Conservation (phyloP, 2,797 vertebrate species). For the Mastacembelus armatus region DNA sequence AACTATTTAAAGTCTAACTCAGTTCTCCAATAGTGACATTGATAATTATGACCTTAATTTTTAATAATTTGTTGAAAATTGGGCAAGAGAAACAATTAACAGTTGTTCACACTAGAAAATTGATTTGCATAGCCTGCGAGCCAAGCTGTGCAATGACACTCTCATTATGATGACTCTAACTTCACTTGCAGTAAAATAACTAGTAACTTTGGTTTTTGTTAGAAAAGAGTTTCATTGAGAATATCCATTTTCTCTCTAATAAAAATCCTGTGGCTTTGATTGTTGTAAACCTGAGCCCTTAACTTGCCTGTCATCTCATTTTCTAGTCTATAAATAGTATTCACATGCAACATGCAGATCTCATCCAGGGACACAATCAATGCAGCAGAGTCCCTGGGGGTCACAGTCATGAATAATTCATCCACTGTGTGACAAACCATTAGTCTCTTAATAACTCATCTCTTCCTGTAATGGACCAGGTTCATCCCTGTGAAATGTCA, state of each 20-base stretch:
- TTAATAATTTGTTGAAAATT: background rate
- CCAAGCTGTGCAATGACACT: background rate
- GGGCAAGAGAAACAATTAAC: background rate
- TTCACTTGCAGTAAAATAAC: no score
- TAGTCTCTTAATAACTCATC: slow-evolving; percentile 47
- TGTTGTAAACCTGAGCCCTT: background rate
- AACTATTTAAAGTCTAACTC: background rate
- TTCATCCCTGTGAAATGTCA: slow-evolving; percentile 22
- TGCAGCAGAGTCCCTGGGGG: slow-evolving; percentile 40
- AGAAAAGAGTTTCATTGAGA: background rate
- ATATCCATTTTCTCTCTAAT: background rate
- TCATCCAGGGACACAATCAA: slow-evolving; percentile 59
- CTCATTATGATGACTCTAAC: no score
- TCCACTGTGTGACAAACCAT: slow-evolving; percentile 26
- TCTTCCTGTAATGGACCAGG: slow-evolving; percentile 22
- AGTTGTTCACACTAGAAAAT: no score
- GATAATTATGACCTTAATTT: background rate
- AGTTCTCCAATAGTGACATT: background rate
- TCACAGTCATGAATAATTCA: slow-evolving; percentile 72
- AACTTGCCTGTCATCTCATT: slow-evolving; percentile 1
- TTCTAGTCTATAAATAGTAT: slow-evolving; percentile 60
- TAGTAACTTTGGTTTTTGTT: background rate
- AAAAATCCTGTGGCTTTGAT: background rate
- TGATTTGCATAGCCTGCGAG: background rate
- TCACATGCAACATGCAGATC: slow-evolving; percentile 40